Evolutionary conservation across 2,113 vertebrate species (phyloP).

Genomic region (Cryptotis parvus): DNA sequence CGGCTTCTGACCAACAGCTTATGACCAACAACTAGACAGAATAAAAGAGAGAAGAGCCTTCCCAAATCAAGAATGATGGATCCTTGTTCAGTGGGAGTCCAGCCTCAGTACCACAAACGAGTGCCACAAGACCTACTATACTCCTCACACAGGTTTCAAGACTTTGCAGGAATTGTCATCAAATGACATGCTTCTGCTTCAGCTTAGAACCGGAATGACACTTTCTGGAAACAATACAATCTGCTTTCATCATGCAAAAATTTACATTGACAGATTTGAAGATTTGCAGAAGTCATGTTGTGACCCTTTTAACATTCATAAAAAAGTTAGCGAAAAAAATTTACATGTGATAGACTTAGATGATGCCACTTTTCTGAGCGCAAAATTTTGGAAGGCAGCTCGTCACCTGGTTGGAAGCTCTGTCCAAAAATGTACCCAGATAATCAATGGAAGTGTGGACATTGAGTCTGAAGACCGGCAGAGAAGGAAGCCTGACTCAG

Average conservation of each 20-base stretch:
- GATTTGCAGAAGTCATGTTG: slow-evolving; percentile 89
- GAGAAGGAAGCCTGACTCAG: slow-evolving; percentile 86
- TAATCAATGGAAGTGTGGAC: slow-evolving; percentile 88
- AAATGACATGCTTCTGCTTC: slow-evolving; percentile 87
- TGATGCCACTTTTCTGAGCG: slow-evolving; percentile 88
- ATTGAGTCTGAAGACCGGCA: slow-evolving; percentile 88
- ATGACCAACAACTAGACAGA: slow-evolving; percentile 56
- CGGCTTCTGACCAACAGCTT: slow-evolving; percentile 65
- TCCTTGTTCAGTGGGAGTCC: slow-evolving; percentile 89
- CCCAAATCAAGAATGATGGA: slow-evolving; percentile 82
- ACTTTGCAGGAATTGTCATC: slow-evolving; percentile 87
- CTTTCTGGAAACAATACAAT: slow-evolving; percentile 88
- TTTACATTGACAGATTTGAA: slow-evolving; percentile 90
- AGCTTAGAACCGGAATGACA: slow-evolving; percentile 89
- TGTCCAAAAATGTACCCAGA: slow-evolving; percentile 89
- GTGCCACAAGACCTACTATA: slow-evolving; percentile 89
- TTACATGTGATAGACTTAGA: slow-evolving; percentile 88
- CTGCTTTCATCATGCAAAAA: slow-evolving; percentile 89
- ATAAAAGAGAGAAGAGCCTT: slow-evolving; percentile 57
- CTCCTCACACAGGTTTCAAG: slow-evolving; percentile 88
- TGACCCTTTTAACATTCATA: slow-evolving; percentile 90
- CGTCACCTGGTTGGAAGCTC: slow-evolving; percentile 90
- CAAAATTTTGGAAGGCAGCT: slow-evolving; percentile 90
- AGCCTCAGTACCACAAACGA: slow-evolving; percentile 87
- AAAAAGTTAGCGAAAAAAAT: slow-evolving; percentile 88